Base-by-base conservation (phyloP, 2,797 vertebrate species). In the Enteromius paludinosus region DNA sequence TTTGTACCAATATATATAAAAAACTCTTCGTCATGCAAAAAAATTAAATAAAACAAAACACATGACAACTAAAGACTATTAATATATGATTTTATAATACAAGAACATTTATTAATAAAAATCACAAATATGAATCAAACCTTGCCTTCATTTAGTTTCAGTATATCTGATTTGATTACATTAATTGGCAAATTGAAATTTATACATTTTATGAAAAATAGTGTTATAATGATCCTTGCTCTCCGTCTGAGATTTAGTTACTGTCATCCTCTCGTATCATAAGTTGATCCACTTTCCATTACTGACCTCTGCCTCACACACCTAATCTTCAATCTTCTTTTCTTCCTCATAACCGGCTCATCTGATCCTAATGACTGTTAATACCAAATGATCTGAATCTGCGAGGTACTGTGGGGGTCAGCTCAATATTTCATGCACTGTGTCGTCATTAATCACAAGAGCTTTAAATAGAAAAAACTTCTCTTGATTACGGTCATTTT, bases 321-420 rank as follows among this genome's bases (percentile, higher is more conserved):
- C 76, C 56, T 86, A 71, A 79, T 84, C 82, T 82, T 52, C 52
- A 68, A 82, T 83, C 80, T 77, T 12, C 54, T 45, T 38, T 56
- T 49, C 54, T 56, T 87, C 74, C 59, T 72, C 77, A 61, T 70
- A 65, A 49, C 54, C 0, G 49, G 43, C 74, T 73, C 61, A 59
- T 35, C 78, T 73, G 70, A 79, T 77, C 66, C 49, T 79, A 76
- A 84, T 72, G 69, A 79, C 80, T 70, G 52, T 78, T 81, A 86
- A 70, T 52, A 76, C 54, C 52, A 83, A 74, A 83, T 59, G 56
- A 82, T 79, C 84, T 72, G 33, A 79, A 84, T 83, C 61, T 78
- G 18, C 6, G 23, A 45, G 72, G 65, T 59, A 70, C 71, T 72
- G 47, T 14, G 49, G 17, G 23, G 45, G 78, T 64, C 79, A 79